Evolutionary conservation across 1,140 invertebrate species (phyloP).

Genomic region (Geopemphigus sp.): DNA sequence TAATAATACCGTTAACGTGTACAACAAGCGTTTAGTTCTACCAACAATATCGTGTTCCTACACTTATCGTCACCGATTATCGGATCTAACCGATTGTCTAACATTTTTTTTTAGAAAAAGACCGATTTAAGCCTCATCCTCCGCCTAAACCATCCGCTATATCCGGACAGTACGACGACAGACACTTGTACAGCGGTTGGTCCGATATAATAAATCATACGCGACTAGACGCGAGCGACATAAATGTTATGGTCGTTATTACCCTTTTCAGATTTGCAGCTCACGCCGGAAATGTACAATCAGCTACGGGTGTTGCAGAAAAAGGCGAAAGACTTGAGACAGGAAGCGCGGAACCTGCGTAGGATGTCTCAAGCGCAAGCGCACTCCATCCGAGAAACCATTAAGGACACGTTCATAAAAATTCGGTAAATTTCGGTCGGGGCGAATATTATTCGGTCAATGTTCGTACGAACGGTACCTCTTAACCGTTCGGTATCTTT

Average conservation of each 20-base stretch:
- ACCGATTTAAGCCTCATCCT: constrained; percentile 78
- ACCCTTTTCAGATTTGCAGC: constrained; percentile 60
- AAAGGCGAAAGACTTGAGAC: constrained; percentile 82
- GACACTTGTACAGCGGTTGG: constrained; percentile 58
- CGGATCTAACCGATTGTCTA: neutral
- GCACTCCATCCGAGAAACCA: constrained; percentile 84
- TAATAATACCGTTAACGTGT: too few species aligned
- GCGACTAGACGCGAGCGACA: neutral
- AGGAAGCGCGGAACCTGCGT: constrained; percentile 83
- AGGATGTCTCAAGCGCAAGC: constrained; percentile 87
- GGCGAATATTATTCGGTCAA: neutral
- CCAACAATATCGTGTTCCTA: neutral
- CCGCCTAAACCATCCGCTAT: constrained; percentile 77
- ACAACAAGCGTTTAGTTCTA: too few species aligned
- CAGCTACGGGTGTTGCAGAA: constrained; percentile 81
- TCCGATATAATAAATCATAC: neutral
- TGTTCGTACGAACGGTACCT: neutral
- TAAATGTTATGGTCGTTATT: neutral
- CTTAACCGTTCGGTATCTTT: too few species aligned
- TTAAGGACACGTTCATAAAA: constrained; percentile 83
- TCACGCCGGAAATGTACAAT: constrained; percentile 83
- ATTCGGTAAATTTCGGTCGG: constrained; percentile 61
- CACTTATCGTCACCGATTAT: neutral
- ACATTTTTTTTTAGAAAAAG: constrained; percentile 64
- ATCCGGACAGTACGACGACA: constrained; percentile 65